Evolutionary conservation across 2,113 vertebrate genomes (phyloP), one percentile per base, ranked within the genome.

Genomic region (Microcebus tavaratra): DNA sequence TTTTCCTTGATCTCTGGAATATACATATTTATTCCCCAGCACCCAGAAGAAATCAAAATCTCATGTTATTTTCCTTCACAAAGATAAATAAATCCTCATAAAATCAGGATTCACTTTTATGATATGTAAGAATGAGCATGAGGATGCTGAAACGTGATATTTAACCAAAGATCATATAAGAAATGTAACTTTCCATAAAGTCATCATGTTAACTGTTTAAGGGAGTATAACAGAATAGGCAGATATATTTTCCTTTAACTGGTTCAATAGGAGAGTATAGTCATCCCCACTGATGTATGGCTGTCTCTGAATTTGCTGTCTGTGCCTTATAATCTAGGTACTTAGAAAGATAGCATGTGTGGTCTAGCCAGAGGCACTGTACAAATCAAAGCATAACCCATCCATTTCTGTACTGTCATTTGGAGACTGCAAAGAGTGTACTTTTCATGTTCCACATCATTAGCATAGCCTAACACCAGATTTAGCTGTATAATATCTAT

Each of bases 261-360:
- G 8, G 34, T 67, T 21, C 31, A 53, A 59, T 15, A 86, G 27
- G 13, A 29, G n/a, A 82, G 20, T 39, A 42, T 6, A 63, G 45
- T 63, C 48, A 91, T 91, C 73, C 3, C 36, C 39, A 75, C 14
- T 93, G 86, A 95, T 67, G 9, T 70, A 82, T 59, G 36, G 50
- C 18, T 79, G 63, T 85, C 42, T 94, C 83, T 88, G 53, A 80
- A 83, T 94, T 80, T 84, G 92, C 88, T 65, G 81, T 34, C 50
- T 73, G 15, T 31, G 45, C 45, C 94, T 80, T 84, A 82, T 89
- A 96, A 86, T 94, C 68, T 86, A 79, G 53, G 34, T 31, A 55
- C 68, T 95, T 76, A 81, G 85, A 94, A 88, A 92, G 50, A 87
- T 18, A 79, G 65, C 79, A 76, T 80, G 57, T 80, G 83, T 68